Evolutionary conservation across 2,113 vertebrate species (phyloP).

Genomic region (Barnardius zonarius): DNA sequence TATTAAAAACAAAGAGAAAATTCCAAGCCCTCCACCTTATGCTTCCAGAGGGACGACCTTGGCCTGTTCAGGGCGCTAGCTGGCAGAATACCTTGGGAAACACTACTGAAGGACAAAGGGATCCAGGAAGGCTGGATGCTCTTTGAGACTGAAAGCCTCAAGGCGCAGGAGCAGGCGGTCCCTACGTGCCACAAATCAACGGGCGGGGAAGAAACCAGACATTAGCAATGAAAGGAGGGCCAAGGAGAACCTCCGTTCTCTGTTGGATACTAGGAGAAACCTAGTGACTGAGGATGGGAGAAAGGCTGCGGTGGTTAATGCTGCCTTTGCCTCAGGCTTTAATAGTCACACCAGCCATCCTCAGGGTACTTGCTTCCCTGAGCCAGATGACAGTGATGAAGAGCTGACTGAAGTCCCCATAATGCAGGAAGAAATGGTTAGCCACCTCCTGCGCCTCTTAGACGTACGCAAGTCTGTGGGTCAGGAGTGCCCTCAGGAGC

Average conservation of each 20-base stretch:
- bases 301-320: background rate
- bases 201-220: background rate
- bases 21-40: background rate
- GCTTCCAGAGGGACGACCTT: background rate
- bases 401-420: background rate
- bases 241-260: background rate
- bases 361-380: background rate
- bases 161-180: background rate
- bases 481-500: background rate
- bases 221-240: background rate
- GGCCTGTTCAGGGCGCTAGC: background rate
- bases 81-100: background rate
- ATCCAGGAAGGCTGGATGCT: background rate
- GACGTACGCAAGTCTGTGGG: background rate
- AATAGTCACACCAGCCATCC: background rate
- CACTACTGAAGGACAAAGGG: background rate
- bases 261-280: background rate
- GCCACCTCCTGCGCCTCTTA: background rate
- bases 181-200: background rate
- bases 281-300: background rate
- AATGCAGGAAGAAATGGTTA: background rate
- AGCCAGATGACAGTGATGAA: background rate
- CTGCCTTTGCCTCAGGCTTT: background rate
- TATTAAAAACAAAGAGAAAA: background rate
- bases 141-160: background rate